A percentile compares a stretch with the other conserved stretches of the same genome.
Conservation (phyloP, 2,113 vertebrate genomes). For the Chionodraco myersi region DNA sequence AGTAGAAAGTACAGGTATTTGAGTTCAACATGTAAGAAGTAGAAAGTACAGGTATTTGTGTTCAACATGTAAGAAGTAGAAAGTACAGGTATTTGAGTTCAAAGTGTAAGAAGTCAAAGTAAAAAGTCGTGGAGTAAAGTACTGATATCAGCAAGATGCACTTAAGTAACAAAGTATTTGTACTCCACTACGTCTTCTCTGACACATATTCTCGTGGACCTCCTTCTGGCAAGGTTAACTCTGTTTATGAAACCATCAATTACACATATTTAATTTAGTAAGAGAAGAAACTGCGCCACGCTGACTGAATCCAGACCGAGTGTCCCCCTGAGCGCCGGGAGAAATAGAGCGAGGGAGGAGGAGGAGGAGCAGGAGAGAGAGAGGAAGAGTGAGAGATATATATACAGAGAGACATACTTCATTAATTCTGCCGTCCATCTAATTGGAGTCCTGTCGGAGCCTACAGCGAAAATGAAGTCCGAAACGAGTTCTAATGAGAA, state of each 20-base stretch:
- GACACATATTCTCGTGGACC: conserved; percentile 66
- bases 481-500: conserved; percentile 75
- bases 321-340: conserved; percentile 80
- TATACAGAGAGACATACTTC: conserved; percentile 69
- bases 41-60: no score
- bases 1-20: no score
- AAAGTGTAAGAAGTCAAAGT: no score
- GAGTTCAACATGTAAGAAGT: no score
- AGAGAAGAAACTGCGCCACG: conserved; percentile 67
- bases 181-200: background rate
- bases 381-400: conserved; percentile 16
- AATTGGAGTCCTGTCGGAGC: conserved; percentile 78
- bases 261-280: conserved; percentile 83
- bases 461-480: conserved; percentile 78
- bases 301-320: conserved; percentile 80
- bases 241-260: conserved; percentile 83
- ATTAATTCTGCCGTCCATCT: conserved; percentile 80
- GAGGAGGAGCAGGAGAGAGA: conserved; percentile 54
- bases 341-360: conserved; percentile 80
- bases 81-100: no score
- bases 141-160: no score
- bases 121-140: no score
- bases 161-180: no score
- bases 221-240: conserved; percentile 79
- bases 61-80: no score